Evolutionary conservation across 2,113 vertebrate species (phyloP).

Genomic region (Alosa alosa): DNA sequence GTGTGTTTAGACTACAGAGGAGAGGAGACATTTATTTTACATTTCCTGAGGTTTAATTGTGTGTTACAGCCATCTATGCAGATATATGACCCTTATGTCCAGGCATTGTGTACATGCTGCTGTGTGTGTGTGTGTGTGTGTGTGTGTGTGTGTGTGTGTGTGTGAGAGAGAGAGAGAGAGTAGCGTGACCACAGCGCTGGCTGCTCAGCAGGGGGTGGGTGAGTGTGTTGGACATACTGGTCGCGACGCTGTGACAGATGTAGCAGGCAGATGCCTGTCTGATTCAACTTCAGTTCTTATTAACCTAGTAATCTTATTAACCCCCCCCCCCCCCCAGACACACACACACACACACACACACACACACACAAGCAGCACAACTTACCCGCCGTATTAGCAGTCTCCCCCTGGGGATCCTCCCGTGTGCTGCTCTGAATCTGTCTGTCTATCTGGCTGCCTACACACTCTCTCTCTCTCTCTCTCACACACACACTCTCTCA

Average conservation of each 20-base stretch:
- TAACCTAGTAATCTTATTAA: conserved; percentile 19
- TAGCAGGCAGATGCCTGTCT: conserved; percentile 58
- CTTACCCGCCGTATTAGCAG: neutral
- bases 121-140: neutral
- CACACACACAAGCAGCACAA: neutral
- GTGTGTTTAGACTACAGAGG: neutral
- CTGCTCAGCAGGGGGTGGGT: neutral
- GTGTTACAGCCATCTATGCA: neutral
- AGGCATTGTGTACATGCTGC: neutral
- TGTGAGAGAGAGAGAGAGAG: neutral
- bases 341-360: neutral
- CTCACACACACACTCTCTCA: neutral
- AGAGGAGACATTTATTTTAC: neutral
- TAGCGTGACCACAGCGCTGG: neutral
- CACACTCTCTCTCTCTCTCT: neutral
- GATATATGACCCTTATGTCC: neutral
- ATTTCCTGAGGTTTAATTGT: neutral
- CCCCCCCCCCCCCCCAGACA: neutral
- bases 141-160: neutral
- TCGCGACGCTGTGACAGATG: conserved; percentile 31
- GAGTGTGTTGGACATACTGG: neutral
- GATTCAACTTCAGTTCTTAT: conserved; percentile 53
- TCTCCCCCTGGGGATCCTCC: no score
- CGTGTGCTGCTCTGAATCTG: neutral
- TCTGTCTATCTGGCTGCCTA: neutral